phyloP scores from a whole-genome alignment of 2,113 vertebrate genomes.

The Larimichthys polyactis region DNA sequence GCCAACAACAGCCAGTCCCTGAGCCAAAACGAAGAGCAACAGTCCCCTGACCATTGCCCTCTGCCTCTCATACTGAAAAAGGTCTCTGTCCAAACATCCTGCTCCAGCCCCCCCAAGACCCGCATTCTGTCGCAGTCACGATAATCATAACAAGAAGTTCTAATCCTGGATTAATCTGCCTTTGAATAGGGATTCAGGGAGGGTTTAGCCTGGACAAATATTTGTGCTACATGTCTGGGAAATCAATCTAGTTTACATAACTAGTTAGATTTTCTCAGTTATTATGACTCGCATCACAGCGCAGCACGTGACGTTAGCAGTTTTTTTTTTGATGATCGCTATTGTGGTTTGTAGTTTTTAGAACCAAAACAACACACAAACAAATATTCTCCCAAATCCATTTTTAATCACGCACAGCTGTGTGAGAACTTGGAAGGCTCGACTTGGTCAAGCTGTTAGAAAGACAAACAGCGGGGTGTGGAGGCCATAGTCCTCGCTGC shows the following conservation, averaged over 20 bases:
- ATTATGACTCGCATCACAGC: constrained; percentile 41
- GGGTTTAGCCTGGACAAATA: constrained; percentile 73
- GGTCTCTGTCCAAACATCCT: constrained; percentile 86
- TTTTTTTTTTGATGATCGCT: not conserved
- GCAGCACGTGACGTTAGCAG: constrained; percentile 30
- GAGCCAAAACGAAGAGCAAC: constrained; percentile 76
- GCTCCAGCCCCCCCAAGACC: constrained; percentile 57
- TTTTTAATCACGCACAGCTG: not conserved
- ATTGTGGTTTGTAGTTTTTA: constrained; percentile 11
- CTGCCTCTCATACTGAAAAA: constrained; percentile 95
- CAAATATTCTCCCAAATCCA: not conserved
- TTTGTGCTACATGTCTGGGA: constrained; percentile 78
- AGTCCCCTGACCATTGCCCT: constrained; percentile 75
- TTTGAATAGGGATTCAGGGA: constrained; percentile 67
- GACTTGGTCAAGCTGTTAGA: no score
- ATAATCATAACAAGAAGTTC: constrained; percentile 69
- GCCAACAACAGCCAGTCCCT: constrained; percentile 59
- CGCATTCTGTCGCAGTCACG: constrained; percentile 49
- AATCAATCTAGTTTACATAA: constrained; percentile 55
- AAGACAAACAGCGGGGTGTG: not conserved
- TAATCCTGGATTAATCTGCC: constrained; percentile 76
- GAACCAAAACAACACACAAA: constrained; percentile 3
- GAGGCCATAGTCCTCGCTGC: no score
- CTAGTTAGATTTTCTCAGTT: constrained; percentile 56
- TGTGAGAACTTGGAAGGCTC: not conserved